Percentiles rank a stretch among this genome's conserved stretches.
Evolutionary conservation across 1,140 invertebrate species (phyloP).

Genomic region (Tigriopus japonicus): DNA sequence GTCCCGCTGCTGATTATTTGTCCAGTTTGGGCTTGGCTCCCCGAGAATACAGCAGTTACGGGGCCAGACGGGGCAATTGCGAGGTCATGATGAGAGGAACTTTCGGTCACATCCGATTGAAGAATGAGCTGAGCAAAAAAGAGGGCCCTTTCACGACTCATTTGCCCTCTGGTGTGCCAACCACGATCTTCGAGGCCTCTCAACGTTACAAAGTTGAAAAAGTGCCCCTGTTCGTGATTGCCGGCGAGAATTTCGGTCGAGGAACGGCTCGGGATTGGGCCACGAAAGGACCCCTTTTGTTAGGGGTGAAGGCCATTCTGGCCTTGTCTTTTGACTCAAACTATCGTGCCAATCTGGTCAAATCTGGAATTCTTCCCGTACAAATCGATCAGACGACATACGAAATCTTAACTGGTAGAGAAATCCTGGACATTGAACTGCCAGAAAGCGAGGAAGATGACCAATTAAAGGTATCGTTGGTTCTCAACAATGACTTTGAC

Average conservation of each 20-base stretch:
- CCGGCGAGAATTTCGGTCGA: conserved; percentile 17
- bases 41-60: conserved; percentile 35
- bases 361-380: conserved; percentile 35
- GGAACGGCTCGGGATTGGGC: conserved; percentile 34
- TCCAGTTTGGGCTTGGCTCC: conserved; percentile 25
- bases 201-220: conserved; percentile 13
- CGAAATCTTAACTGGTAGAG: not conserved
- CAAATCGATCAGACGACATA: conserved; percentile 19
- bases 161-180: conserved; percentile 27
- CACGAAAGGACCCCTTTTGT: conserved; percentile 35
- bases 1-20: conserved; percentile 31
- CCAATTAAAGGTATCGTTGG: not conserved
- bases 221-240: conserved; percentile 20
- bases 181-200: conserved; percentile 17
- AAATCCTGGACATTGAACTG: not conserved
- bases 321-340: conserved; percentile 35
- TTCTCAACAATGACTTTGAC: not conserved
- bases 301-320: conserved; percentile 26
- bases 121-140: conserved; percentile 27
- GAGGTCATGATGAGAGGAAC: conserved; percentile 35
- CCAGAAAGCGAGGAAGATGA: not conserved
- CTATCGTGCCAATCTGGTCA: conserved; percentile 33
- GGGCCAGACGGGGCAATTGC: conserved; percentile 33
- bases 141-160: conserved; percentile 29
- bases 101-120: conserved; percentile 35